Conservation (phyloP, 2,113 vertebrate species). For the Turnix velox region DNA sequence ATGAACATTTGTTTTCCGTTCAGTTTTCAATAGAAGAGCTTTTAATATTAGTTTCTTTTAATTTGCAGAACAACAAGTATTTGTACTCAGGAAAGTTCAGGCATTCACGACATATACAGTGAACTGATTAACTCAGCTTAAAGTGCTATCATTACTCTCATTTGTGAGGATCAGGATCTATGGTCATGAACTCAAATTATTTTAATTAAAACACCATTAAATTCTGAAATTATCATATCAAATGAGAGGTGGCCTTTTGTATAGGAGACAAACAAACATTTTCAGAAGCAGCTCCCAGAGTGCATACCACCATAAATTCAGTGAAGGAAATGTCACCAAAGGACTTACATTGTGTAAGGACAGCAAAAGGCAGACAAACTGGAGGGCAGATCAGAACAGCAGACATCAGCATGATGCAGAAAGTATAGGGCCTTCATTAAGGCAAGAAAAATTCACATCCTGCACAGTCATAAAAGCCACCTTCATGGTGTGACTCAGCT, state of each 20-base stretch:
- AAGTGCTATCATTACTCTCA: slow-evolving; percentile 10
- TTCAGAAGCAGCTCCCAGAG: slow-evolving; percentile 21
- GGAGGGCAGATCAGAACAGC: background rate
- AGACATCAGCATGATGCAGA: background rate
- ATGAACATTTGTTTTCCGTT: background rate
- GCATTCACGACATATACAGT: background rate
- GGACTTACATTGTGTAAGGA: background rate
- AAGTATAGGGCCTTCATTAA: background rate
- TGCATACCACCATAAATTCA: background rate
- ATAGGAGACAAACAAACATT: background rate
- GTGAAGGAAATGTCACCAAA: background rate
- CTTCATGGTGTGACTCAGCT: background rate
- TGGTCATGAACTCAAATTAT: slow-evolving; percentile 58
- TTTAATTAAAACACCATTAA: slow-evolving; percentile 60
- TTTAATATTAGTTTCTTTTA: slow-evolving; percentile 21
- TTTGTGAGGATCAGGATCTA: slow-evolving; percentile 25
- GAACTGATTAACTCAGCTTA: slow-evolving; percentile 35
- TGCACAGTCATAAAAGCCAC: background rate
- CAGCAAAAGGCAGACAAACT: background rate
- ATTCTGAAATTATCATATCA: slow-evolving; percentile 60
- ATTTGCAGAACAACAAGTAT: background rate
- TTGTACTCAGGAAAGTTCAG: background rate
- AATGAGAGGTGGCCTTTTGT: slow-evolving; percentile 23
- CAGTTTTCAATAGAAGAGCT: background rate
- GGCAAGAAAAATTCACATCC: background rate